Conservation (phyloP, 2,113 vertebrate species). For the Scomber japonicus region DNA sequence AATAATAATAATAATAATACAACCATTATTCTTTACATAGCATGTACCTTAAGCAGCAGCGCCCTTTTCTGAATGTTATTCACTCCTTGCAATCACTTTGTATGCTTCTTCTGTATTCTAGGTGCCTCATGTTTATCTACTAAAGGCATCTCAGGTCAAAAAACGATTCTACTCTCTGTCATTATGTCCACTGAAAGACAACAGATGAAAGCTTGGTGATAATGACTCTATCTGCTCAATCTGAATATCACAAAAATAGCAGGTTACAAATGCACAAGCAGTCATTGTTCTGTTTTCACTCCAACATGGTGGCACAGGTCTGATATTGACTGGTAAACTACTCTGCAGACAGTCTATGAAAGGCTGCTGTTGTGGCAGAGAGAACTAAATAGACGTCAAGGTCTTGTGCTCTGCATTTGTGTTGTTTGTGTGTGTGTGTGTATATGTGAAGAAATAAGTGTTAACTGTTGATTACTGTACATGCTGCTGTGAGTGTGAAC, state of each 20-base stretch:
- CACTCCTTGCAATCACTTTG: neutral
- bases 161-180: neutral
- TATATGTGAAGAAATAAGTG: neutral
- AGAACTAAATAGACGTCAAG: neutral
- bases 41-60: neutral
- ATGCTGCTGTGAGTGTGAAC: neutral
- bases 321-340: neutral
- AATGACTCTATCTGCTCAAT: neutral
- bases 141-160: neutral
- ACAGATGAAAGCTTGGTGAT: too few relatives aligned
- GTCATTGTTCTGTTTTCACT: slow-evolving; percentile 1
- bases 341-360: neutral
- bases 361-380: neutral
- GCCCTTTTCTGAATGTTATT: neutral
- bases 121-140: neutral
- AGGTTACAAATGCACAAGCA: neutral
- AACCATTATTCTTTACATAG: neutral
- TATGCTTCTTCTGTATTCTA: neutral
- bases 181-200: slow-evolving; percentile 1
- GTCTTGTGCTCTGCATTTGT: neutral
- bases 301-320: neutral
- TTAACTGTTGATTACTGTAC: neutral
- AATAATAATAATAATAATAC: neutral
- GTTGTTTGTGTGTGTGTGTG: neutral
- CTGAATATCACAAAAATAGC: slow-evolving; percentile 6